Evolutionary conservation across 2,797 vertebrate species (phyloP).

Genomic region (Knipowitschia caucasica): DNA sequence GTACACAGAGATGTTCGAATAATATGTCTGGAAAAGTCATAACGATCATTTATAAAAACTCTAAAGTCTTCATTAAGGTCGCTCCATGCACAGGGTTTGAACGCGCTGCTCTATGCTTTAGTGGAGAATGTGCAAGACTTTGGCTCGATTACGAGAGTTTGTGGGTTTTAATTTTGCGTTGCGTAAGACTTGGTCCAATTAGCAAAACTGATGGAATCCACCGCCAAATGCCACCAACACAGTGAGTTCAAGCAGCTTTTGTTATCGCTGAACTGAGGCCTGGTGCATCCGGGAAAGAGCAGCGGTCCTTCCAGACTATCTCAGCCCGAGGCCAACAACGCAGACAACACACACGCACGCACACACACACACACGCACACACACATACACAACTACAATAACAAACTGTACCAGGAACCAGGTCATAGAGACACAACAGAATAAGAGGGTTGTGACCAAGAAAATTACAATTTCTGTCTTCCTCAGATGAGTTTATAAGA

Average conservation of each 20-base stretch:
- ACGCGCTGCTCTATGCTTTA: no score
- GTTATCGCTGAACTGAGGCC: conserved; percentile 57
- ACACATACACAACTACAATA: conserved; percentile 6
- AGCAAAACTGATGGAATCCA: not conserved
- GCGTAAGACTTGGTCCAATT: no score
- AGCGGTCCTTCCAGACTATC: conserved; percentile 42
- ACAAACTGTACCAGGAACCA: conserved; percentile 40
- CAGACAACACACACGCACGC: conserved; percentile 26
- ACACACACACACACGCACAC: conserved; percentile 11
- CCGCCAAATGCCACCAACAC: not conserved
- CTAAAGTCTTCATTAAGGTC: conserved; percentile 22
- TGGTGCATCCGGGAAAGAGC: conserved; percentile 17
- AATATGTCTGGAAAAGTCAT: conserved; percentile 28
- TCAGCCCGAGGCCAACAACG: conserved; percentile 42
- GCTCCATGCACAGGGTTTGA: no score
- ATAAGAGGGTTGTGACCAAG: conserved; percentile 62
- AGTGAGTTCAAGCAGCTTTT: conserved; percentile 31
- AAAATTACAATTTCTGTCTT: conserved; percentile 49
- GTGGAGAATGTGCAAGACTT: no score
- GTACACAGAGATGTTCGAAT: conserved; percentile 10
- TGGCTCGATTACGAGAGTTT: no score
- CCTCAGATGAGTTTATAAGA: conserved; percentile 30
- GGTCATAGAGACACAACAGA: conserved; percentile 40
- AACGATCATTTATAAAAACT: conserved; percentile 32
- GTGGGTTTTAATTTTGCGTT: not conserved